Evolutionary conservation across 2,113 vertebrate species (phyloP).

Genomic region (Ifrita kowaldi): DNA sequence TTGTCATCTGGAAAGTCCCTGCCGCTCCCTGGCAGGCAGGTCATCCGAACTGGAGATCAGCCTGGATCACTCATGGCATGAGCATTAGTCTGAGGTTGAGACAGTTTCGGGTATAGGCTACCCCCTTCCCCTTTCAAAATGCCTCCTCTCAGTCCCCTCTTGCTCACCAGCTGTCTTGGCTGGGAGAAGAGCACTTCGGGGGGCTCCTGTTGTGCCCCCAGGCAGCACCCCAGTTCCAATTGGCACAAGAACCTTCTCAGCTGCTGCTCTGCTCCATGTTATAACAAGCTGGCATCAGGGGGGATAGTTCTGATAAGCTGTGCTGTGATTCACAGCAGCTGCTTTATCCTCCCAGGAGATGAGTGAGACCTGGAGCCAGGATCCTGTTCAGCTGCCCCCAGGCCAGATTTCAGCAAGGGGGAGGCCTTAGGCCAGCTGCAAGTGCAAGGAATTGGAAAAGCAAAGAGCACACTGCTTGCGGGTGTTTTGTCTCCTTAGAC

Average conservation of each 20-base stretch:
- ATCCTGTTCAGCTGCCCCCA: neutral
- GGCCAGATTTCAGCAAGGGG: neutral
- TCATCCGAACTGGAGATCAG: neutral
- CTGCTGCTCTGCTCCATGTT: neutral
- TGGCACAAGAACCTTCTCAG: neutral
- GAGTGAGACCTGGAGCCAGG: neutral
- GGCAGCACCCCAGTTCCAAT: neutral
- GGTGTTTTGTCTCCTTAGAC: neutral
- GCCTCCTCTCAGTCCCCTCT: neutral
- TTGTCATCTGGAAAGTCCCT: conserved; percentile 60
- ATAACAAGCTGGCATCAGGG: neutral
- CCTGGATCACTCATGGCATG: neutral
- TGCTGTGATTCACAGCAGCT: neutral
- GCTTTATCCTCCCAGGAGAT: neutral
- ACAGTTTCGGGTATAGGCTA: neutral
- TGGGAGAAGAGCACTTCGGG: neutral
- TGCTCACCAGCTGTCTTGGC: neutral
- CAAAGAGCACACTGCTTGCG: fast-evolving
- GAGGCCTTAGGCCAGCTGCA: neutral
- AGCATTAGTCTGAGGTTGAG: neutral
- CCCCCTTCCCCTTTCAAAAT: neutral
- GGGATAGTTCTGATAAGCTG: neutral
- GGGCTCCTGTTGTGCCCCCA: neutral
- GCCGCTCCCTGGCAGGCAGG: neutral
- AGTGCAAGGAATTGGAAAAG: neutral